Evolutionary conservation across 2,113 vertebrate species (phyloP).

Genomic region (Hippocampus comes): DNA sequence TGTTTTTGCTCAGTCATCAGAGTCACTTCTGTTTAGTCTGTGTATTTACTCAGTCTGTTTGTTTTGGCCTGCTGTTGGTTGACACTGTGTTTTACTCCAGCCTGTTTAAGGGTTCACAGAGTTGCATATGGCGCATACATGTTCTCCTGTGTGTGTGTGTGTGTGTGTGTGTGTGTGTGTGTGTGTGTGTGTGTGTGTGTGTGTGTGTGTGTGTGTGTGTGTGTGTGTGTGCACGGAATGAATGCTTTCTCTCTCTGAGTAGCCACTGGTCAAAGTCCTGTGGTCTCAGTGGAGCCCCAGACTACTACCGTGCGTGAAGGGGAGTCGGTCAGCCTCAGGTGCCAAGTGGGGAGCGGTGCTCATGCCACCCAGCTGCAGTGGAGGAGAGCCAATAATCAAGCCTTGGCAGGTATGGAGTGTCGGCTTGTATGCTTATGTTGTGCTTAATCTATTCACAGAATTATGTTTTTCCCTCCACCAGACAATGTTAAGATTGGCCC

Average conservation of each 20-base stretch:
- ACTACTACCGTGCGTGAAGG: slow-evolving; percentile 76
- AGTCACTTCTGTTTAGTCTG: slow-evolving; percentile 1
- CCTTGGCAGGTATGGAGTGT: slow-evolving; percentile 41
- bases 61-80: slow-evolving; percentile 38
- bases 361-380: slow-evolving; percentile 77
- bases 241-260: slow-evolving; percentile 14
- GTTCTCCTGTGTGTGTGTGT: background rate
- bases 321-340: slow-evolving; percentile 81
- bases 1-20: slow-evolving; percentile 16
- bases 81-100: slow-evolving; percentile 22
- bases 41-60: slow-evolving; percentile 54
- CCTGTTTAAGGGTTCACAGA: slow-evolving; percentile 46
- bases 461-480: slow-evolving; percentile 36
- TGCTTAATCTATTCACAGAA: background rate
- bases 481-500: slow-evolving; percentile 82
- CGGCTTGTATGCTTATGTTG: background rate
- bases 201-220: slow-evolving; percentile 1
- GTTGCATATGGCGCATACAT: slow-evolving; percentile 7
- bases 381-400: slow-evolving; percentile 72
- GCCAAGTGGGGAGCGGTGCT: slow-evolving; percentile 69
- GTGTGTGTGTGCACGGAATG: background rate
- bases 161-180: background rate
- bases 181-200: background rate
- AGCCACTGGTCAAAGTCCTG: slow-evolving; percentile 76
- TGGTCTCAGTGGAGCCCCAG: slow-evolving; percentile 81